A percentile compares a stretch with the other conserved stretches of the same genome.
phyloP scores from a whole-genome alignment of 2,888 invertebrate genomes.

The Epirrhoe alternata region DNA sequence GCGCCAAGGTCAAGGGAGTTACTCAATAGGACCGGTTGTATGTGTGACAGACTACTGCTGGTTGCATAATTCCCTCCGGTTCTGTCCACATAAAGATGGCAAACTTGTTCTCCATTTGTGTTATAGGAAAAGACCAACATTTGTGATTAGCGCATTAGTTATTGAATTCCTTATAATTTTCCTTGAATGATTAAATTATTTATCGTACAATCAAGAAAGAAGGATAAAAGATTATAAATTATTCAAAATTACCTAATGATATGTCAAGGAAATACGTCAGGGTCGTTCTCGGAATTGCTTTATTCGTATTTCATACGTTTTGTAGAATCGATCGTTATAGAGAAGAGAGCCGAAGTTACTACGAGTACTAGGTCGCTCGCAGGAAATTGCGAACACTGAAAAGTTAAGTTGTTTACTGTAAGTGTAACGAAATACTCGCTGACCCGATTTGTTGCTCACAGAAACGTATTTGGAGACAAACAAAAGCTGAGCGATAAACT shows the following conservation, averaged over 20 bases:
- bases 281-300: constrained; percentile 16
- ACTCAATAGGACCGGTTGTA: constrained; percentile 68
- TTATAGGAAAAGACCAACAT: constrained; percentile 24
- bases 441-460: constrained; percentile 16
- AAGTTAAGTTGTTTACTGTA: constrained; percentile 25
- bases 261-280: constrained; percentile 7
- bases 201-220: constrained; percentile 24
- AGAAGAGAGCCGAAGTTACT: constrained; percentile 4
- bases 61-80: constrained; percentile 71
- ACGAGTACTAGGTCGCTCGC: constrained; percentile 5
- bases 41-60: constrained; percentile 48
- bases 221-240: constrained; percentile 16
- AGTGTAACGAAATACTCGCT: constrained; percentile 22
- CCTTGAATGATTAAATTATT: constrained; percentile 27
- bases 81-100: constrained; percentile 45
- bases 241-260: constrained; percentile 18
- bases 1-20: constrained; percentile 76
- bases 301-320: constrained; percentile 10
- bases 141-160: constrained; percentile 4
- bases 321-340: constrained; percentile 12
- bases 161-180: constrained; percentile 22
- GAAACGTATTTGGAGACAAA: constrained; percentile 23
- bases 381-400: constrained; percentile 22
- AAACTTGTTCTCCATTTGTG: constrained; percentile 37
- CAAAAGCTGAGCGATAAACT: constrained; percentile 20